Evolutionary conservation across 2,888 invertebrate genomes (phyloP), one percentile per base, ranked within the genome.

Genomic region (Meliscaeva auricollis): DNA sequence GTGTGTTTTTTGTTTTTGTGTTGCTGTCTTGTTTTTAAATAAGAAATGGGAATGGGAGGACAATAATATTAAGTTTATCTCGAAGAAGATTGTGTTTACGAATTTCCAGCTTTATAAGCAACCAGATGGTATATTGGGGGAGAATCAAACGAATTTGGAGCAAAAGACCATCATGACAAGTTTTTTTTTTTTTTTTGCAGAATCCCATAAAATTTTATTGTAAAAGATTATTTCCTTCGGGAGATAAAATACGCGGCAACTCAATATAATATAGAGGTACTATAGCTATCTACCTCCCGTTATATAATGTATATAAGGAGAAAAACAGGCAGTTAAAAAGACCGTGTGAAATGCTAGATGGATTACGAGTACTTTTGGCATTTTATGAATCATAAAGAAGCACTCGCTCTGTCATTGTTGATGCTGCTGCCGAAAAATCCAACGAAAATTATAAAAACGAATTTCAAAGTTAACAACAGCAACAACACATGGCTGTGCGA

Each of bases 331-430:
- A 52, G 74, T 74, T 84, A 64, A 75, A 58, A 64, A 62, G 66
- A 46, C 66, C 38, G 70, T 66, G 70, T 75, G 64, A 75, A 77
- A 62, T 22, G 52, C 60, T 64, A 77, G 62, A 84, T 79, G 66
- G 50, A 66, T 66, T 50, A 66, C 66, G 66, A 66, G 66, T 66
- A 52, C 66, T 54, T 26, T 44, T 69, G 68, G 54, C 69, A 56
- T 68, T 83, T 83, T 84, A 78, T 84, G 74, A 78, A 75, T 78
- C 79, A 70, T 75, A 84, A 72, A 75, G 52, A 52, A 26, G 26
- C 26, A 35, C 30, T n/a, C 64, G 32, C 46, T 66, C 35, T 15
- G 35, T 20, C 38, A 17, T 46, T 30, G 3, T 6, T 13, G 17
- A 64, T 64, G 17, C 44, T 38, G n/a, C n/a, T 8, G 35, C 20